Evolutionary conservation across 2,888 invertebrate genomes (phyloP).

Genomic region (Congeria kusceri): DNA sequence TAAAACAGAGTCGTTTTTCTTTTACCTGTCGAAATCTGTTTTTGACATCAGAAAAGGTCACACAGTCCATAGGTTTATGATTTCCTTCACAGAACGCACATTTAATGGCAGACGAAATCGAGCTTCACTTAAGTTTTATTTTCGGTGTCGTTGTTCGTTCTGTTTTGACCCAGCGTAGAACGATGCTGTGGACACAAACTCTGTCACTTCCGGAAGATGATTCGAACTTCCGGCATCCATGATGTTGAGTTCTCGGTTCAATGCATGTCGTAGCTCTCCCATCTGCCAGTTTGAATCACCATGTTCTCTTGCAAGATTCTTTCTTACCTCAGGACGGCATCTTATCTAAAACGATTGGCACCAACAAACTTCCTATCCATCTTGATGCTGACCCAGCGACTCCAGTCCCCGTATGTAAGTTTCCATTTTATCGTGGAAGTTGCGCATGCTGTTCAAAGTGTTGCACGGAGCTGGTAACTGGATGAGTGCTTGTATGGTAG

Average conservation of each 20-base stretch:
- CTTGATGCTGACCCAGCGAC: constrained; percentile 14
- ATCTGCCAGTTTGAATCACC: constrained; percentile 9
- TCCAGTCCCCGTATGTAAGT: constrained; percentile 22
- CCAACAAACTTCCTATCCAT: constrained; percentile 26
- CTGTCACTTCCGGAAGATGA: not conserved
- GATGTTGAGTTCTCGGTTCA: constrained; percentile 9
- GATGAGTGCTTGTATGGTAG: constrained; percentile 25
- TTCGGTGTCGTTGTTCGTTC: not conserved
- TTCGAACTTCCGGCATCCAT: constrained; percentile 7
- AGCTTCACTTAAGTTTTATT: not conserved
- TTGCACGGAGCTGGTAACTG: constrained; percentile 17
- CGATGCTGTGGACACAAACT: not conserved
- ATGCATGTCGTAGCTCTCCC: constrained; percentile 7
- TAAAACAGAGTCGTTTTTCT: constrained; percentile 25
- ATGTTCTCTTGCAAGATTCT: constrained; percentile 20
- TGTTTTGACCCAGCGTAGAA: not conserved
- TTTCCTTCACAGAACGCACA: constrained; percentile 17
- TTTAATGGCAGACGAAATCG: not conserved
- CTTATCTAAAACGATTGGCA: constrained; percentile 23
- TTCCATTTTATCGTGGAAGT: constrained; percentile 23
- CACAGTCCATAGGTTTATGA: constrained; percentile 4
- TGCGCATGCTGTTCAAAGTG: constrained; percentile 8
- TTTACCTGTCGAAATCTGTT: constrained; percentile 7
- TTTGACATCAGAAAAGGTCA: not conserved
- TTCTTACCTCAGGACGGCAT: constrained; percentile 8